phyloP scores from a whole-genome alignment of 2,113 vertebrate species.

The Spea multiplicata region DNA sequence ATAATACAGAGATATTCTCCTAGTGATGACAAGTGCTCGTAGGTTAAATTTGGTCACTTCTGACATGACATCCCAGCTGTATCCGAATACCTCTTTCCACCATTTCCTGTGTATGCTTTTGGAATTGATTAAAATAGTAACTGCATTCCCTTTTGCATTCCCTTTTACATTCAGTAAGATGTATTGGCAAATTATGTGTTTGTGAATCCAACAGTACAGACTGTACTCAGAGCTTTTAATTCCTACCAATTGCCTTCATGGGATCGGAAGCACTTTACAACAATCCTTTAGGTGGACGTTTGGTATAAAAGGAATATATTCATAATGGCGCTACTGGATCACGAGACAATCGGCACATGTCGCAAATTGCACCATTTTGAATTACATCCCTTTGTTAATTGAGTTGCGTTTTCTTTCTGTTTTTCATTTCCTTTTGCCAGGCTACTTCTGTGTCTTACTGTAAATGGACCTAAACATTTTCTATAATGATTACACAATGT shows the following conservation, averaged over 20 bases:
- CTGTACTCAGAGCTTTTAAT: constrained; percentile 22
- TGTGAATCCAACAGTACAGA: constrained; percentile 15
- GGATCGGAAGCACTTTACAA: no score
- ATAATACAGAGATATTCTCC: background rate
- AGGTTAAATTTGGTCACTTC: constrained; percentile 17
- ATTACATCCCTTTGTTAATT: background rate
- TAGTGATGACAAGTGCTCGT: constrained; percentile 23
- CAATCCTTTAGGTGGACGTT: background rate
- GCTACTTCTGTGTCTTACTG: background rate
- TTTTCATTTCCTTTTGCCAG: background rate
- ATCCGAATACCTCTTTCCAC: constrained; percentile 5
- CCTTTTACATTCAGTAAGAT: background rate
- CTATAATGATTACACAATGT: background rate
- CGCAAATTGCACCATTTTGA: background rate
- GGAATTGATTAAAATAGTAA: background rate
- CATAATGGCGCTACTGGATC: constrained; percentile 2
- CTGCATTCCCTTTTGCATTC: constrained; percentile 5
- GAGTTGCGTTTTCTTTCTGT: background rate
- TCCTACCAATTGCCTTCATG: constrained; percentile 4
- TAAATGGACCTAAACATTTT: background rate
- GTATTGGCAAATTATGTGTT: constrained; percentile 8
- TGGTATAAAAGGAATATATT: background rate
- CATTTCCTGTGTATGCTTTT: constrained; percentile 10
- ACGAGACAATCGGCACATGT: background rate
- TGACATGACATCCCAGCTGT: constrained; percentile 36